Evolutionary conservation across 1,140 invertebrate genomes (phyloP).

Genomic region (Adoxophyes honmai): DNA sequence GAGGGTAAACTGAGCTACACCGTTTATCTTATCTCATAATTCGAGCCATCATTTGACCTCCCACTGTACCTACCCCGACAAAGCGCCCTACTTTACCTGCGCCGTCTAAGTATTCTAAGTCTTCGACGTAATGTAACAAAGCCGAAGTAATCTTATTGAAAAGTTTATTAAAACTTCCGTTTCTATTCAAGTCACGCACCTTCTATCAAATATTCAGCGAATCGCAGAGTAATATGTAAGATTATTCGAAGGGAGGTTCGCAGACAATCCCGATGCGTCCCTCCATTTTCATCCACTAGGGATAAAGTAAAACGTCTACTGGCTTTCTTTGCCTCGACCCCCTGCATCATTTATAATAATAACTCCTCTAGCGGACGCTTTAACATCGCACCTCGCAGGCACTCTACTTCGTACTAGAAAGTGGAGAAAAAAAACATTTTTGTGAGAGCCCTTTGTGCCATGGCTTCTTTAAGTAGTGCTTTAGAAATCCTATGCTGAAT

Average conservation of each 20-base stretch:
- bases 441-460: conserved; percentile 30
- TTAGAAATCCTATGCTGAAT: neutral
- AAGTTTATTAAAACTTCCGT: conserved; percentile 17
- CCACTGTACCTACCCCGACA: neutral
- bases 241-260: conserved; percentile 24
- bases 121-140: neutral
- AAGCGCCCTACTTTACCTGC: neutral
- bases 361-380: conserved; percentile 40
- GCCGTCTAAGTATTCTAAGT: neutral
- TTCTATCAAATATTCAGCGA: conserved; percentile 32
- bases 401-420: conserved; percentile 36
- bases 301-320: conserved; percentile 24
- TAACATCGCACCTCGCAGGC: conserved; percentile 40
- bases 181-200: conserved; percentile 23
- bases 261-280: conserved; percentile 17
- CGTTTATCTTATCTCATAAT: conserved; percentile 26
- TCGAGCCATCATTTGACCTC: conserved; percentile 21
- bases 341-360: conserved; percentile 54
- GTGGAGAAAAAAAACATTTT: conserved; percentile 36
- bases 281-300: conserved; percentile 25
- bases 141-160: conserved; percentile 4
- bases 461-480: conserved; percentile 29
- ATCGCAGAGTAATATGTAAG: conserved; percentile 26
- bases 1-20: conserved; percentile 11
- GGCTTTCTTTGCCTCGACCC: conserved; percentile 26